Evolutionary conservation across 2,888 invertebrate genomes (phyloP), one percentile per base, ranked within the genome.

Genomic region (Trachelus tabidus): DNA sequence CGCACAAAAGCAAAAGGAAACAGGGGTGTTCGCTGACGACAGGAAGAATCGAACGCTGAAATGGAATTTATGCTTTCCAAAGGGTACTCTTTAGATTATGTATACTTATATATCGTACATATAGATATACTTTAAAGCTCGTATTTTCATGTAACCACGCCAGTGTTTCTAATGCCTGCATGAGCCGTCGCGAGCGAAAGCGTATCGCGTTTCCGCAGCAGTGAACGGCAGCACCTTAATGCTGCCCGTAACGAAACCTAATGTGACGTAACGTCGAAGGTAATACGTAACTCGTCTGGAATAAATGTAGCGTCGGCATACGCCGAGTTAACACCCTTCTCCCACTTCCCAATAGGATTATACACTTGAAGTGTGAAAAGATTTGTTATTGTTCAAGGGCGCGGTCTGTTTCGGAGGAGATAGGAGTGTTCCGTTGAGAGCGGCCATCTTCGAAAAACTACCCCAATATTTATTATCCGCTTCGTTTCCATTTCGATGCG

Each of bases 181-280:
- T 33, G 33, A 31, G 31, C 12, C 71, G 71, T 12, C 33, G 31
- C 34, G 31, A 34, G 77, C 80, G 79, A 74, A 80, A 82, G 83
- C 89, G 79, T 90, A 90, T 90, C 90, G 87, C 87, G 86, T 90
- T 90, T 90, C 90, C 89, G 85, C 89, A 89, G 88, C 85, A 86
- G 81, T 88, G 88, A 86, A 84, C 89, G 87, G 82, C 82, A 81
- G 35, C 80, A 80, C 84, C 82, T 85, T 87, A 86, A 86, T 82
- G 83, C 81, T 77, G 79, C 81, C 83, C n/a, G 81, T 86, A 85
- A 87, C 88, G 82, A 85, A 87, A 87, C 79, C 80, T 73, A 73
- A 74, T 73, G 78, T 75, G 77, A 75, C 74, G 80, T 85, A 82
- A 79, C 79, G 81, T 79, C 76, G 76, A 76, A 75, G 78, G 75